These are phyloP conservation scores for Caenorhabditis sp. DNA, from an alignment of 2,888 invertebrate genomes.

Conservation along the genomic window DNA sequence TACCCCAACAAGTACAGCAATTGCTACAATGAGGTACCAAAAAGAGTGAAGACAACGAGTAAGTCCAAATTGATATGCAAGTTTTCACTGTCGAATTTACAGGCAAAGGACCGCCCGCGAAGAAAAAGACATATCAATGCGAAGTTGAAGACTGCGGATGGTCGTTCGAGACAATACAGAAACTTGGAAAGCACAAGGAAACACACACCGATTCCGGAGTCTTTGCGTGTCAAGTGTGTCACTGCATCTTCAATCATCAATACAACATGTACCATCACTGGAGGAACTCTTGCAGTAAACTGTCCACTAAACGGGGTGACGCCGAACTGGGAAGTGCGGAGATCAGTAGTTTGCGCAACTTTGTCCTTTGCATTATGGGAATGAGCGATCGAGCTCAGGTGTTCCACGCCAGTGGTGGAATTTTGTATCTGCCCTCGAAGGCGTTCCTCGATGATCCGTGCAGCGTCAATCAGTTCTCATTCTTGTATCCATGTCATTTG, in stretches of 20 bases:
- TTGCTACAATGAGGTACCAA: constrained; percentile 3
- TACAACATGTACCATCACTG: constrained; percentile 38
- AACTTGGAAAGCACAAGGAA: neutral
- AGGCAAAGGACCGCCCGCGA: neutral
- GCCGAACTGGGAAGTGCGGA: neutral
- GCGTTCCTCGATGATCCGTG: constrained; percentile 2
- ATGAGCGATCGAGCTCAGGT: constrained; percentile 25
- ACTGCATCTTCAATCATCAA: constrained; percentile 18
- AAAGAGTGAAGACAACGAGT: constrained; percentile 3
- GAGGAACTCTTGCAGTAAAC: constrained; percentile 7
- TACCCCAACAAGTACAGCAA: constrained; percentile 3
- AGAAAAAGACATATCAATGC: neutral
- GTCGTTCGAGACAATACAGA: constrained; percentile 6
- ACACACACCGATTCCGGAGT: constrained; percentile 20
- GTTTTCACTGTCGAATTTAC: neutral
- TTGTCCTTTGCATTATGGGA: constrained; percentile 32
- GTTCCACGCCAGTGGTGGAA: constrained; percentile 33
- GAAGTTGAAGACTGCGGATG: constrained; percentile 3
- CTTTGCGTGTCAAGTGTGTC: constrained; percentile 43
- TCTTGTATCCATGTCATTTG: constrained; percentile 23
- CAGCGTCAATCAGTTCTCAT: neutral
- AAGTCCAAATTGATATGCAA: neutral
- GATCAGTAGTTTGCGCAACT: constrained; percentile 4
- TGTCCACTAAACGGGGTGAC: neutral
- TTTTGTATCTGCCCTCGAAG: constrained; percentile 21